Base-by-base conservation (phyloP, 2,888 invertebrate genomes). In the Phrixothrix hirtus region DNA sequence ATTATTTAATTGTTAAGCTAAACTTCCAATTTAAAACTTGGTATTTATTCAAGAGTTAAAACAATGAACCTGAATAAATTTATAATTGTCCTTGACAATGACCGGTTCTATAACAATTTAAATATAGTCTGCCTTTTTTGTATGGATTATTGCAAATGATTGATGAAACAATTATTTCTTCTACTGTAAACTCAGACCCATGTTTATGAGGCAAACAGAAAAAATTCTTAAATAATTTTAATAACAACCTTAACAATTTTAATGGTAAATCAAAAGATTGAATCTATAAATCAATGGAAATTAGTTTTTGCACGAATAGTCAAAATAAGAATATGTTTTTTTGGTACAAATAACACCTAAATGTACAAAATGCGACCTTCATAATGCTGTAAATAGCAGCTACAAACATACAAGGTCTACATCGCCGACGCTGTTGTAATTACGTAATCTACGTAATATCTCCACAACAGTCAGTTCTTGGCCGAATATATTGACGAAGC, bases 401-500 rank as follows among this genome's bases (percentile, higher is more conserved):
- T 29, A 50, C 39, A 26, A 27, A 30, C 39, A 39, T 13, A 43
- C 51, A 57, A 52, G 49, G 49, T 50, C 52, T 48, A 53, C 50
- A 53, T 53, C 57, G 53, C 56, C 56, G 47, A 56, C 56, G 43
- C 52, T 52, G 44, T 46, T 42, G 45, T 38, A 52, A 42, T 57
- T 57, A 53, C 53, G 46, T 57, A 57, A 57, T 38, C n/a, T n/a
- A 53, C 39, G 21, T 5, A 5, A 45, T 46, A 43, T 41, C 52
- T 42, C 36, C 39, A 38, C 51, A 30, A 39, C 38, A 45, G 50
- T 47, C 47, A 45, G 53, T 54, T 48, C 52, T 52, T 49, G 31
- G 30, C 45, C 52, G 57, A 57, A 57, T 57, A 55, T 53, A 57
- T 49, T 49, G 57, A 48, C 53, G 57, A 46, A 57, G 53, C 52